Evolutionary conservation across 2,113 vertebrate species (phyloP), one percentile per base, ranked within the genome.

Genomic region (Menura novaehollandiae): DNA sequence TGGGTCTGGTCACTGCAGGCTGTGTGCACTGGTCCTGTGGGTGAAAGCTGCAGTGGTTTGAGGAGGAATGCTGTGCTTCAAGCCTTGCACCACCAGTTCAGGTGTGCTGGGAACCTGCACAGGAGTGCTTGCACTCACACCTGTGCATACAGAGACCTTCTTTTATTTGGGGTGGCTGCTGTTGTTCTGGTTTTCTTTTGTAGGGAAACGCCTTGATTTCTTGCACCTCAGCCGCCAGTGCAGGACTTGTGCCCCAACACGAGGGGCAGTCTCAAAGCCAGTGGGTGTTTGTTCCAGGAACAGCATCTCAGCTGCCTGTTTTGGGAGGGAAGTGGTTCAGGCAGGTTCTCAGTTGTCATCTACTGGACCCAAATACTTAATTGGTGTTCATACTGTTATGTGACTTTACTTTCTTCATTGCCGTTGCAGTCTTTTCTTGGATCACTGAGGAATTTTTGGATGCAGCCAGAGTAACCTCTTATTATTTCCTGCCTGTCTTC

Each of bases 301-400:
- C 21, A 53, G 24, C 32, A 17, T 32, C 27, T 7, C 28, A 81
- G 24, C 35, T 56, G 8, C 33, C 18, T 0, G 0, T 55, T 85
- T 35, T 35, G 30, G 23, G 35, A 58, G 11, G 35, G 23, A 46
- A 59, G 18, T 30, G 35, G 26, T 66, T 78, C 24, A 43, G 15
- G 13, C 14, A 64, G 58, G 39, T 46, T 3, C 11, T 80, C 49
- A 28, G 44, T 16, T 59, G 16, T 55, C 26, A 14, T 62, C 59
- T 58, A 1, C 17, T 62, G 22, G 52, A 43, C 24, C 6, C 24
- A 26, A 18, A 24, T 63, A 35, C 12, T 75, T 88, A 27, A 21
- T 7, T 30, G 41, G 6, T 73, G 28, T 67, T 22, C 14, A 17
- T 63, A 23, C 4, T 28, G 5, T 62, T 71, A 8, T 5, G 3